Percentiles rank a stretch among this genome's conserved stretches.
Evolutionary conservation across 2,113 vertebrate genomes (phyloP).

Genomic region (Scomber colias): DNA sequence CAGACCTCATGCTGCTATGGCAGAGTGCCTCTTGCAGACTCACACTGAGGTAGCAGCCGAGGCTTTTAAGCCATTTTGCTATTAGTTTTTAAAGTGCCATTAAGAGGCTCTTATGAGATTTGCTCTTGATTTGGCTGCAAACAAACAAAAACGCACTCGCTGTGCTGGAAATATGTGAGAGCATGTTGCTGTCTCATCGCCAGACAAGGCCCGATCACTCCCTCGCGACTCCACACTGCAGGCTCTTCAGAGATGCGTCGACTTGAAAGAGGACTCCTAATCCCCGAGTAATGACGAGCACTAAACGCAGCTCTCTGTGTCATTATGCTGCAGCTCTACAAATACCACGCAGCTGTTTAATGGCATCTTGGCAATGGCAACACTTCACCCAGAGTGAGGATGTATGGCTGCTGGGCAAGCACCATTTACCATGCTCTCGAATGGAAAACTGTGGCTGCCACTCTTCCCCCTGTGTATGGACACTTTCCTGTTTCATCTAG

Average conservation of each 20-base stretch:
- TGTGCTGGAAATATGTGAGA: slow-evolving; percentile 57
- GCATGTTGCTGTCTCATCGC: slow-evolving; percentile 45
- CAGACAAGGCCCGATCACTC: slow-evolving; percentile 57
- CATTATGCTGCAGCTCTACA: slow-evolving; percentile 52
- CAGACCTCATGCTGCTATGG: slow-evolving; percentile 12
- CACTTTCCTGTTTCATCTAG: slow-evolving; percentile 48
- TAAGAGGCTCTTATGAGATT: slow-evolving; percentile 70
- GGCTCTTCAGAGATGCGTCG: slow-evolving; percentile 62
- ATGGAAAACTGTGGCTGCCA: slow-evolving; percentile 32
- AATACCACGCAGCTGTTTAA: slow-evolving; percentile 61
- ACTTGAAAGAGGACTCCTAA: slow-evolving; percentile 67
- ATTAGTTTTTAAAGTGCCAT: slow-evolving; percentile 72
- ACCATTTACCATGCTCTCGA: slow-evolving; percentile 42
- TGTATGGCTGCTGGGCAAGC: slow-evolving; percentile 16
- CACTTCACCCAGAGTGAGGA: slow-evolving; percentile 34
- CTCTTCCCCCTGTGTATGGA: not conserved
- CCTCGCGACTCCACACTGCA: slow-evolving; percentile 47
- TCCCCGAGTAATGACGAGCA: slow-evolving; percentile 63
- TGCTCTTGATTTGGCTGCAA: slow-evolving; percentile 55
- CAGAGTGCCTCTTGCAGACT: slow-evolving; percentile 50
- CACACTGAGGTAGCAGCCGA: slow-evolving; percentile 48
- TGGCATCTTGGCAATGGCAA: slow-evolving; percentile 41
- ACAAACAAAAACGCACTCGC: slow-evolving; percentile 54
- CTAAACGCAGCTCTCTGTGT: slow-evolving; percentile 50
- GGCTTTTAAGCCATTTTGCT: slow-evolving; percentile 71